These are phyloP conservation scores for Ophioninae sp. DNA, from an alignment of 2,888 invertebrate genomes.

Conservation along the genomic window DNA sequence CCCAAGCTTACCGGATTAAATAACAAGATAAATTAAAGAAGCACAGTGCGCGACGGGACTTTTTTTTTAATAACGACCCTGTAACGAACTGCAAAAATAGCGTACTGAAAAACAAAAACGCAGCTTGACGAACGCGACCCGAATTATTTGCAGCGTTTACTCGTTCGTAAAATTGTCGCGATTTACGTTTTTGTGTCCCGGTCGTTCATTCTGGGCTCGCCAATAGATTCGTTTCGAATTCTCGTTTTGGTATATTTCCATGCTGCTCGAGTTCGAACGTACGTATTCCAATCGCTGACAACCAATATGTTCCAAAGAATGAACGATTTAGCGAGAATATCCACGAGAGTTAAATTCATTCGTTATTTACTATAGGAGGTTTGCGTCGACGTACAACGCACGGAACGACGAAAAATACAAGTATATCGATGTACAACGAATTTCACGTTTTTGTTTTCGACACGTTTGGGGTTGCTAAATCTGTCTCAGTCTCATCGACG, in stretches of 20 bases:
- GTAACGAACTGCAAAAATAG: slow-evolving; percentile 14
- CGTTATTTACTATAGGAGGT: slow-evolving; percentile 1
- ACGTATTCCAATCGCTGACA: slow-evolving; percentile 7
- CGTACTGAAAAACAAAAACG: slow-evolving; percentile 8
- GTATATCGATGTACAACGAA: background rate
- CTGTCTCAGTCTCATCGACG: slow-evolving; percentile 60
- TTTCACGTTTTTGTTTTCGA: slow-evolving; percentile 55
- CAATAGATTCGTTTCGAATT: slow-evolving; percentile 51
- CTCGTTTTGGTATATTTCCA: slow-evolving; percentile 5
- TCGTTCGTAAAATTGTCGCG: slow-evolving; percentile 44
- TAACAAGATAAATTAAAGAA: slow-evolving; percentile 20
- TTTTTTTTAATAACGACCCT: slow-evolving; percentile 36
- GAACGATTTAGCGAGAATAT: slow-evolving; percentile 12
- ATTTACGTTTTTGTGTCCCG: slow-evolving; percentile 32
- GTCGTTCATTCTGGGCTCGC: slow-evolving; percentile 46
- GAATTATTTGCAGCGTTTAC: slow-evolving; percentile 52
- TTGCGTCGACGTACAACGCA: too few relatives aligned
- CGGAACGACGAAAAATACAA: background rate
- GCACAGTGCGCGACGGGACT: slow-evolving; percentile 11
- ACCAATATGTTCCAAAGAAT: background rate
- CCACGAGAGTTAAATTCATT: background rate
- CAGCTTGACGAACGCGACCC: slow-evolving; percentile 17
- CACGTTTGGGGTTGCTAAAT: slow-evolving; percentile 55
- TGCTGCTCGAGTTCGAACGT: slow-evolving; percentile 1
- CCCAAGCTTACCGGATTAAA: slow-evolving; percentile 12